Evolutionary conservation across 2,113 vertebrate species (phyloP).

Genomic region (Siniperca chuatsi): DNA sequence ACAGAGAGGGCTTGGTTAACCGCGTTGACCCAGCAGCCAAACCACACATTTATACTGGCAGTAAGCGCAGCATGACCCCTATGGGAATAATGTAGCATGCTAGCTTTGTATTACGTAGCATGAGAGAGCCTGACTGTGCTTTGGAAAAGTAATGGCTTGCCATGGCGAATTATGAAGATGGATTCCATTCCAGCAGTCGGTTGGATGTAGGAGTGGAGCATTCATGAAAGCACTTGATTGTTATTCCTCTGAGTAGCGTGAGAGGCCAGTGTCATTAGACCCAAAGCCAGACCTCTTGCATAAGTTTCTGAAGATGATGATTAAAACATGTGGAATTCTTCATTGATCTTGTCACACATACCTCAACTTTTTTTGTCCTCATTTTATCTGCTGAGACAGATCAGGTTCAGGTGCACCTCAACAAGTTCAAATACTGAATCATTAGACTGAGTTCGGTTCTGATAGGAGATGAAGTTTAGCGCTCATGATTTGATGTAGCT

Average conservation of each 20-base stretch:
- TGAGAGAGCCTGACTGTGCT: constrained; percentile 15
- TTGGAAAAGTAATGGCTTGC: constrained; percentile 20
- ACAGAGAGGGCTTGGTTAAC: constrained; percentile 36
- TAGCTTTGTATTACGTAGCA: constrained; percentile 19
- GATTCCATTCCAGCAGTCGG: constrained; percentile 17
- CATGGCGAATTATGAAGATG: constrained; percentile 30
- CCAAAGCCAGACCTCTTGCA: background rate
- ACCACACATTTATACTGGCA: constrained; percentile 55
- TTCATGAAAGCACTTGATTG: constrained; percentile 33
- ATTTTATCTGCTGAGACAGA: background rate
- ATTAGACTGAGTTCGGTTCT: no score
- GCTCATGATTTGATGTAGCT: background rate
- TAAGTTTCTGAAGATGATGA: constrained; percentile 13
- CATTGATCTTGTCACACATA: background rate
- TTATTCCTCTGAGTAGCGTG: constrained; percentile 21
- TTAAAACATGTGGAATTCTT: constrained; percentile 17
- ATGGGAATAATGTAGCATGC: constrained; percentile 33
- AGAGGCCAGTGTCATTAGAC: background rate
- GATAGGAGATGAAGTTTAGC: background rate
- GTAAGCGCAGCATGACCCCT: background rate
- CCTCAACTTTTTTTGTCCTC: background rate
- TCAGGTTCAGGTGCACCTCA: constrained; percentile 3
- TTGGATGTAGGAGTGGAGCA: constrained; percentile 2
- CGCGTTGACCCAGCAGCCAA: constrained; percentile 27
- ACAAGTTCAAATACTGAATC: background rate